A percentile compares a stretch with the other conserved stretches of the same genome.
phyloP scores from a whole-genome alignment of 2,888 invertebrate genomes.

The Plebejus anna region DNA sequence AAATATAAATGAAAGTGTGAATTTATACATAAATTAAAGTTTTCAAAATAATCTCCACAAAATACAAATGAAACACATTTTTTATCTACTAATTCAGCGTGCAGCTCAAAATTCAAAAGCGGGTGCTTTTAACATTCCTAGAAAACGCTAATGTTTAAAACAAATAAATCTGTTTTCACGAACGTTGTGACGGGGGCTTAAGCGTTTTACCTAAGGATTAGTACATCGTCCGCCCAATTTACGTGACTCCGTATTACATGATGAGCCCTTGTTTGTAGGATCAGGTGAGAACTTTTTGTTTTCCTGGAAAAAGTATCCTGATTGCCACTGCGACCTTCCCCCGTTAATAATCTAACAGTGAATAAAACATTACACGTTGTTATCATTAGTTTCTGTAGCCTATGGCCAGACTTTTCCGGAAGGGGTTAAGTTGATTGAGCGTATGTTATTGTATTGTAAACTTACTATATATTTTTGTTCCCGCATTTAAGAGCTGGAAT shows the following conservation, averaged over 20 bases:
- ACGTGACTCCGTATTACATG: constrained; percentile 66
- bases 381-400: constrained; percentile 4
- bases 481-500: too few relatives aligned
- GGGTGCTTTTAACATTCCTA: constrained; percentile 48
- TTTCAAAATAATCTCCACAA: neutral
- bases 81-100: neutral
- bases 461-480: too few relatives aligned
- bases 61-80: neutral
- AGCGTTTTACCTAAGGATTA: constrained; percentile 72
- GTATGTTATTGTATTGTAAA: neutral
- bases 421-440: neutral
- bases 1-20: too few relatives aligned
- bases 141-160: constrained; percentile 59
- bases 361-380: constrained; percentile 18
- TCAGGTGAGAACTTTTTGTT: constrained; percentile 55
- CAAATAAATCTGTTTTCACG: constrained; percentile 68
- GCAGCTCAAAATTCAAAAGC: neutral
- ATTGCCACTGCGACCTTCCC: constrained; percentile 34
- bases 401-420: neutral
- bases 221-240: constrained; percentile 71
- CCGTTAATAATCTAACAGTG: constrained; percentile 10
- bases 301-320: constrained; percentile 35
- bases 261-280: constrained; percentile 60
- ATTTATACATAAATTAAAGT: too few relatives aligned
- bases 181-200: constrained; percentile 63